Conservation (phyloP, 2,797 vertebrate species). For the Cirrhinus mrigala region DNA sequence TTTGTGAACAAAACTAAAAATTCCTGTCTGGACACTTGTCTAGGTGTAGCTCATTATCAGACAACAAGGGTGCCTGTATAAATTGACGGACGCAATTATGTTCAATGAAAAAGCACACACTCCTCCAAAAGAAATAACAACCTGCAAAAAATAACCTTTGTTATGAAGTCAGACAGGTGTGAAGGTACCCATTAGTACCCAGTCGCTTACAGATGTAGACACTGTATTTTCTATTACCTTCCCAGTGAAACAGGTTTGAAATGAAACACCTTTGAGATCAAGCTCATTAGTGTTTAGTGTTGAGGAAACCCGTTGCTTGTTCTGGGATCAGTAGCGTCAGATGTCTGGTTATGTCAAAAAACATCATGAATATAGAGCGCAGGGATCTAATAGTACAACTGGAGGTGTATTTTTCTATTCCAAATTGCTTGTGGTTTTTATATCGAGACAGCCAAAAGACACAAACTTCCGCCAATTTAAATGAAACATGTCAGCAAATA, state of each 20-base stretch:
- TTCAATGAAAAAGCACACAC: background rate
- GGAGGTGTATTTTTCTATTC: slow-evolving; percentile 46
- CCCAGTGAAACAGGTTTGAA: background rate
- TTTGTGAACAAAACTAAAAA: slow-evolving; percentile 1
- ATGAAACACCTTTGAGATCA: slow-evolving; percentile 10
- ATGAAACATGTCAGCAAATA: slow-evolving; percentile 52
- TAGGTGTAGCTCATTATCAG: slow-evolving; percentile 8
- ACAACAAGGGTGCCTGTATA: background rate
- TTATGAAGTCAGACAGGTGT: background rate
- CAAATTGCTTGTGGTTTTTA: slow-evolving; percentile 42
- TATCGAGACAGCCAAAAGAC: slow-evolving; percentile 43
- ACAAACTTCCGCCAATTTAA: slow-evolving; percentile 48
- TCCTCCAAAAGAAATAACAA: slow-evolving; percentile 15
- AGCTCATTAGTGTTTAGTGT: slow-evolving; percentile 11
- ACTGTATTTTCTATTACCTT: background rate
- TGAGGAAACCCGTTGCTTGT: background rate
- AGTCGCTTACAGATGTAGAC: background rate
- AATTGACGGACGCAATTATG: background rate
- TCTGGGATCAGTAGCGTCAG: slow-evolving; percentile 11
- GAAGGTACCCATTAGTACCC: background rate
- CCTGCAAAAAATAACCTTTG: background rate
- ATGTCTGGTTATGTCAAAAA: slow-evolving; percentile 19
- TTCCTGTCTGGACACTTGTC: background rate
- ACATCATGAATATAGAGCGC: background rate
- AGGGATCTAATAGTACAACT: slow-evolving; percentile 1